phyloP scores from a whole-genome alignment of 2,888 invertebrate genomes.

The Stenotaenia linearis region DNA sequence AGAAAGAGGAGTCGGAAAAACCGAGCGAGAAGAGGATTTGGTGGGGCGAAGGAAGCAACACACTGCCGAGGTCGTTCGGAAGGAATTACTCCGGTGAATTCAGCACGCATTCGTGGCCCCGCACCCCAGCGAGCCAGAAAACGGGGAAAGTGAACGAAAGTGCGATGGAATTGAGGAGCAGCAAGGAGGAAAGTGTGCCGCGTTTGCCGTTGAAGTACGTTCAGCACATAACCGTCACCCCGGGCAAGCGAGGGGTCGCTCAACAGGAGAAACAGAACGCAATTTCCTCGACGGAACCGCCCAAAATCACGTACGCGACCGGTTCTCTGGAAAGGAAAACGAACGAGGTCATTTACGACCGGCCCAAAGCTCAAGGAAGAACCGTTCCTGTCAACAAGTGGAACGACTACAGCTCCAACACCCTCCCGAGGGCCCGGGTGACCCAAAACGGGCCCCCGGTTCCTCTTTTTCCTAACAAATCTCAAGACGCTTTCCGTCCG shows the following conservation, averaged over 20 bases:
- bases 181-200: background rate
- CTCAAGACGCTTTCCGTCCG: background rate
- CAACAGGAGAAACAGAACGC: too few species aligned
- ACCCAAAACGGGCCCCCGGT: background rate
- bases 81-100: background rate
- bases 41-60: background rate
- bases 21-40: background rate
- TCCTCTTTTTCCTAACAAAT: background rate
- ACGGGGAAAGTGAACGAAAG: background rate
- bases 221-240: conserved; percentile 38
- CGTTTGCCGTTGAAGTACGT: conserved; percentile 37
- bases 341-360: conserved; percentile 33
- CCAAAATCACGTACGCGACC: conserved; percentile 3
- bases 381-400: conserved; percentile 48
- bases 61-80: background rate
- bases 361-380: conserved; percentile 74
- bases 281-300: conserved; percentile 34
- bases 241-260: conserved; percentile 32
- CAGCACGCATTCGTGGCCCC: background rate
- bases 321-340: conserved; percentile 50
- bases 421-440: background rate
- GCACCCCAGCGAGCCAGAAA: background rate
- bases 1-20: background rate
- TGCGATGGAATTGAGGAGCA: background rate
- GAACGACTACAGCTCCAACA: background rate